These are phyloP conservation scores for Pungitius pungitius DNA, from an alignment of 2,113 vertebrate genomes.

Conservation along the genomic window DNA sequence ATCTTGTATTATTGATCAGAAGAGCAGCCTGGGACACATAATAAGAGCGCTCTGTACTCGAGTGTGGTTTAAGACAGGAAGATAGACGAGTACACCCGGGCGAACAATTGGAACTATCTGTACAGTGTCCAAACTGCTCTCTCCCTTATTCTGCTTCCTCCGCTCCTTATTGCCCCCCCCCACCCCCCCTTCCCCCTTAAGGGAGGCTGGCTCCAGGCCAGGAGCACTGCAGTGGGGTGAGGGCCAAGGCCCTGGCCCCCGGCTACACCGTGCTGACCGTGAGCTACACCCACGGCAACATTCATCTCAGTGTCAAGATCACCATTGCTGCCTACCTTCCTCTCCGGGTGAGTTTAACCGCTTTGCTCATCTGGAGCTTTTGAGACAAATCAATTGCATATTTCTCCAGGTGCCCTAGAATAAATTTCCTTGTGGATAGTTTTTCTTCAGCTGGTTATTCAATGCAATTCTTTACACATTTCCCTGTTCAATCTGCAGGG, in stretches of 20 bases:
- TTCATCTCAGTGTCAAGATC: slow-evolving; percentile 88
- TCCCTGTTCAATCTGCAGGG: background rate
- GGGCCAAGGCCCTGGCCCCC: slow-evolving; percentile 82
- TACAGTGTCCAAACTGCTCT: slow-evolving; percentile 17
- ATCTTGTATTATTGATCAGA: slow-evolving; percentile 31
- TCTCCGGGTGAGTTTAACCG: slow-evolving; percentile 83
- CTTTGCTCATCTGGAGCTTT: background rate
- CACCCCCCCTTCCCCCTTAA: too few relatives aligned
- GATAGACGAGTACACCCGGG: slow-evolving; percentile 27
- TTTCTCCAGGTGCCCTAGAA: background rate
- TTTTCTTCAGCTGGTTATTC: slow-evolving; percentile 4
- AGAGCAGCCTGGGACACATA: background rate
- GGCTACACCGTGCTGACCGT: slow-evolving; percentile 86
- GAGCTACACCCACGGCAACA: slow-evolving; percentile 85
- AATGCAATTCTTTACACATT: background rate
- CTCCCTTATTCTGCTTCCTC: slow-evolving; percentile 6
- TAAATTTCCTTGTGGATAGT: background rate
- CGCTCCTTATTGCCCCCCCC: slow-evolving; percentile 1
- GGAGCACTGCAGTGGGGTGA: slow-evolving; percentile 88
- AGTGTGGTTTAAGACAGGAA: background rate
- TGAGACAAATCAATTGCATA: background rate
- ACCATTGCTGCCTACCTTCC: slow-evolving; percentile 88
- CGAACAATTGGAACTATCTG: slow-evolving; percentile 16
- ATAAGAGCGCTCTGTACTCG: slow-evolving; percentile 7
- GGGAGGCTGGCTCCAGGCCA: slow-evolving; percentile 82